Evolutionary conservation across 2,113 vertebrate species (phyloP).

Genomic region (Tapirus terrestris): DNA sequence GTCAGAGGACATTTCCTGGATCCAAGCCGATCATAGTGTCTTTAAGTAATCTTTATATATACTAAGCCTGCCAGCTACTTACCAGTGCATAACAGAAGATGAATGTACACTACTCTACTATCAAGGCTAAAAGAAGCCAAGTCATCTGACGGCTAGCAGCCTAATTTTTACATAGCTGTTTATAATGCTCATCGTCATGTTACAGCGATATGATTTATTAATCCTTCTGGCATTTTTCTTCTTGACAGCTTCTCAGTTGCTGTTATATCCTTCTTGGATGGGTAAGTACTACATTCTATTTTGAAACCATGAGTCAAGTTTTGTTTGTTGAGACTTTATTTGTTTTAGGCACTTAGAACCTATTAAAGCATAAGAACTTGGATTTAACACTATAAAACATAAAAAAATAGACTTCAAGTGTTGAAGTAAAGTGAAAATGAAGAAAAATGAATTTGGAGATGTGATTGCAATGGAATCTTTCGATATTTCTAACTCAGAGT

Average conservation of each 20-base stretch:
- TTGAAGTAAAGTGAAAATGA: slow-evolving; percentile 4
- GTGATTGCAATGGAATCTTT: neutral
- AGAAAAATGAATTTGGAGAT: neutral
- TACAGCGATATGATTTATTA: slow-evolving; percentile 62
- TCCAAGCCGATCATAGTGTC: neutral
- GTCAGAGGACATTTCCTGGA: neutral
- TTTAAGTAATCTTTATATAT: slow-evolving; percentile 42
- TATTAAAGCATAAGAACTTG: neutral
- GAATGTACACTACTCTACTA: neutral
- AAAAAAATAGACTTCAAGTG: neutral
- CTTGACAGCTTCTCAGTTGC: slow-evolving; percentile 58
- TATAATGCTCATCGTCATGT: slow-evolving; percentile 19
- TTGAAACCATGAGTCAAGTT: slow-evolving; percentile 11
- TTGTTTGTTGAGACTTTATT: neutral
- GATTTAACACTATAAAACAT: neutral
- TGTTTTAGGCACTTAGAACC: neutral
- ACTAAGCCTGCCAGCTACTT: neutral
- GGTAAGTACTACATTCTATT: slow-evolving; percentile 50
- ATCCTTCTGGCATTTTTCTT: slow-evolving; percentile 63
- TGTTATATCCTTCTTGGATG: slow-evolving; percentile 51
- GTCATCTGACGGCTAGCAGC: neutral
- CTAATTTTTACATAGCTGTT: slow-evolving; percentile 52
- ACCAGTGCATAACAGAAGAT: slow-evolving; percentile 40
- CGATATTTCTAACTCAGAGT: neutral
- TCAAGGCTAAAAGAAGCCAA: neutral